Evolutionary conservation across 2,797 vertebrate genomes (phyloP), one percentile per base, ranked within the genome.

Genomic region (Manis javanica): DNA sequence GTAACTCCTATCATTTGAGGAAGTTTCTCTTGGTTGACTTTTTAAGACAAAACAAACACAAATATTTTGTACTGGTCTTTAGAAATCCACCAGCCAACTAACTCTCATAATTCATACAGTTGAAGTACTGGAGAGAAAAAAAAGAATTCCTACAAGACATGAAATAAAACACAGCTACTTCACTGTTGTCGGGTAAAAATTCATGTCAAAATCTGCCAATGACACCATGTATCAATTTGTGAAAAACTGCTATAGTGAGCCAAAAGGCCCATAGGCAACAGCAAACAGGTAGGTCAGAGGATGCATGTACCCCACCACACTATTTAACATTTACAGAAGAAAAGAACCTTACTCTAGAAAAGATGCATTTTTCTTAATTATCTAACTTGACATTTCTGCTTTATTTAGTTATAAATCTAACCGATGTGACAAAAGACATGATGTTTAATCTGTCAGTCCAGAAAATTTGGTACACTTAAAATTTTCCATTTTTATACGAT

Each of bases 231-330:
- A 91, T 91, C 97, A 97, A 81, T 95, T 93, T 96, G 69, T 98
- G 98, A 98, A 98, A 97, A 98, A 98, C 98, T 97, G 98, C 97
- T 96, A 95, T 96, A 97, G 72, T 90, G 96, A 98, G 97, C 91
- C 98, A 98, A 98, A 98, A 97, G 98, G 97, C 98, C 98, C 97
- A 93, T 98, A 98, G 98, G 98, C 97, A 97, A 95, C 97, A 98
- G 85, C 87, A 98, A 98, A 97, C 98, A 99, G 99, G 99, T 99
- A 99, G 98, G 98, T 98, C 98, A 98, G 96, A 96, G 84, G 95
- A 74, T 97, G 98, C 97, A 97, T 97, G 98, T 63, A 91, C 85
- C 88, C 90, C 51, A 34, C n/a, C 90, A 92, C 95, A 92, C 91
- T 55, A 90, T 78, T 96, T 96, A 77, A 97, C 89, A 46, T 86